Evolutionary conservation across 2,888 invertebrate genomes (phyloP).

Genomic region (Machimus rusticus): DNA sequence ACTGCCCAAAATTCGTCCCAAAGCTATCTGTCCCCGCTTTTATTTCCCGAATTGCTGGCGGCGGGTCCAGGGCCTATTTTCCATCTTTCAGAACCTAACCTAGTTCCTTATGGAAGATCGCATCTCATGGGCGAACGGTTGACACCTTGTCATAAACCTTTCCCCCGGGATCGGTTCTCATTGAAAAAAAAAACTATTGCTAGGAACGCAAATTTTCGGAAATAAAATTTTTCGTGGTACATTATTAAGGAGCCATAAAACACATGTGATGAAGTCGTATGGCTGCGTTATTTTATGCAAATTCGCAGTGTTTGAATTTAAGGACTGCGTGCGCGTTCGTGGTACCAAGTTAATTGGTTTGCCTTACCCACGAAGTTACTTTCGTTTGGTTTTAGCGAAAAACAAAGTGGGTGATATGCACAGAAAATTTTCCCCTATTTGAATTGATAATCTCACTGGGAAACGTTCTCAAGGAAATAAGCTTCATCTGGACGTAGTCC

Average conservation of each 20-base stretch:
- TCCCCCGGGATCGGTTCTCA: neutral
- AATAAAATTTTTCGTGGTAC: constrained; percentile 6
- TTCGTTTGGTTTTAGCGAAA: neutral
- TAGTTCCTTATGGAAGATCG: neutral
- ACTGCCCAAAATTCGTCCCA: neutral
- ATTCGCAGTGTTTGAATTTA: neutral
- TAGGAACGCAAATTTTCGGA: neutral
- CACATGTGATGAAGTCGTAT: too few species aligned
- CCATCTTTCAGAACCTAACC: neutral
- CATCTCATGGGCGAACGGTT: neutral
- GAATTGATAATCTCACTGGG: constrained; percentile 15
- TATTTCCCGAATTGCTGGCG: neutral
- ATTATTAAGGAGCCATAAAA: too few species aligned
- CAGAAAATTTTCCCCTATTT: neutral
- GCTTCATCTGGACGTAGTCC: neutral
- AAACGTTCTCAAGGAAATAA: neutral
- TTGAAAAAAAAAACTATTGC: neutral
- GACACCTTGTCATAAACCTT: neutral
- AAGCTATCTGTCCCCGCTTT: neutral
- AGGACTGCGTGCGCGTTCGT: neutral
- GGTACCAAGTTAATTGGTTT: constrained; percentile 19
- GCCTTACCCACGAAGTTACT: neutral
- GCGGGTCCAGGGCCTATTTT: neutral
- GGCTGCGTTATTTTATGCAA: neutral
- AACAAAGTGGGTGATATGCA: neutral